Percentiles rank a stretch among this genome's conserved stretches.
Conservation (phyloP, 2,888 invertebrate genomes). For the Keiferia lycopersicella region DNA sequence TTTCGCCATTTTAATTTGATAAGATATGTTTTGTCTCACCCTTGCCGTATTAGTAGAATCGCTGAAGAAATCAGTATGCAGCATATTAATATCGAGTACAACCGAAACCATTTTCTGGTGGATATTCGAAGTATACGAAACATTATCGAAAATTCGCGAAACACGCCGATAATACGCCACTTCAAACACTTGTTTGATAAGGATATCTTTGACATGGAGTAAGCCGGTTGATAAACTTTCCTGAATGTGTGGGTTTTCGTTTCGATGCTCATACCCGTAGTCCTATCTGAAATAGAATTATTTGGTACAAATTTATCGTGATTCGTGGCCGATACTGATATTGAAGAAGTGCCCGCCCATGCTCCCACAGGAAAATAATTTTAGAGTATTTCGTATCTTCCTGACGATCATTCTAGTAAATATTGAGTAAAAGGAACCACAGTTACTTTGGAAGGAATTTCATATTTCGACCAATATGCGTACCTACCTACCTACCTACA, state of each 20-base stretch:
- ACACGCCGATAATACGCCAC: conserved; percentile 27
- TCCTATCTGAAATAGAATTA: too few relatives aligned
- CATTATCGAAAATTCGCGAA: conserved; percentile 59
- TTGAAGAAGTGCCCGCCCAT: too few relatives aligned
- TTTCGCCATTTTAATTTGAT: background rate
- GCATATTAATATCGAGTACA: conserved; percentile 40
- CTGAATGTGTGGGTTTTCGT: background rate
- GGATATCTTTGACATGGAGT: conserved; percentile 26
- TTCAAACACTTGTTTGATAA: conserved; percentile 25
- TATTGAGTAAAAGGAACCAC: too few relatives aligned
- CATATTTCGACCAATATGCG: too few relatives aligned
- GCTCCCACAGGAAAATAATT: too few relatives aligned
- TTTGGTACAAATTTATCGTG: too few relatives aligned
- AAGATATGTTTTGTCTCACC: conserved; percentile 44
- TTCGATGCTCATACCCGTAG: too few relatives aligned
- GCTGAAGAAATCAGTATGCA: conserved; percentile 42
- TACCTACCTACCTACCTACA: too few relatives aligned
- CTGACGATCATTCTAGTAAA: too few relatives aligned
- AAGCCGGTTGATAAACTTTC: conserved; percentile 3
- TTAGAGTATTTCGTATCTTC: too few relatives aligned
- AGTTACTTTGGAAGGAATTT: too few relatives aligned
- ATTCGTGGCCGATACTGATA: too few relatives aligned
- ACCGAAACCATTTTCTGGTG: conserved; percentile 49
- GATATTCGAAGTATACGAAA: conserved; percentile 44
- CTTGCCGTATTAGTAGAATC: conserved; percentile 39